Evolutionary conservation across 2,797 vertebrate species (phyloP), one percentile per base, ranked within the genome.

Genomic region (Malurus leucopterus): DNA sequence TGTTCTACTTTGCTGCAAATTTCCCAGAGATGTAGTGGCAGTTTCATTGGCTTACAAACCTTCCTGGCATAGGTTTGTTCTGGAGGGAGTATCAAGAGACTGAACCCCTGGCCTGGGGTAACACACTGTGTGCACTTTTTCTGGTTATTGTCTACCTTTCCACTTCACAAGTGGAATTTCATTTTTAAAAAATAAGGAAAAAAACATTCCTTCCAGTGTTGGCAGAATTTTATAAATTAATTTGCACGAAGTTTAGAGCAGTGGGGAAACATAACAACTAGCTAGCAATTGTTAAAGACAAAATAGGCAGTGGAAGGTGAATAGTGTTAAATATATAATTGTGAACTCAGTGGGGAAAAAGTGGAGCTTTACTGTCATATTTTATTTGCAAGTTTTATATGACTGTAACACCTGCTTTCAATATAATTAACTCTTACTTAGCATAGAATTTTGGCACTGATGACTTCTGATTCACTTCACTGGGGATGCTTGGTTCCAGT

Each of bases 351-450:
- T 57, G 23, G 58, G 32, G 8, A 0, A 3, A 61, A 80, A 65
- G 20, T 16, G 16, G 70, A 81, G 49, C 38, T 70, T 89, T 72
- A 34, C 41, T 44, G 29, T 64, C 41, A 18, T 59, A 30, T 67
- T 85, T 89, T 47, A 91, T 87, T 72, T 89, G 20, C 72, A 81
- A 57, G 13, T 81, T 86, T 73, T 46, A 50, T 91, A 85, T 86
- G 73, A 72, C 40, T 62, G 47, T 53, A 89, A 72, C 36, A 79
- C 76, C 68, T 91, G 59, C 46, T 89, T 91, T 79, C 54, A 24
- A 17, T 78, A 73, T 81, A 72, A 84, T 90, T 86, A 85, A 87
- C 76, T 81, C 70, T 86, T 93, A 73, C 55, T 92, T 93, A 84
- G 26, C 36, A 51, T 9, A 57, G 54, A 79, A 21, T 86, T 92